Evolutionary conservation across 2,797 vertebrate species (phyloP), one percentile per base, ranked within the genome.

Genomic region (Lithobates sylvaticus): DNA sequence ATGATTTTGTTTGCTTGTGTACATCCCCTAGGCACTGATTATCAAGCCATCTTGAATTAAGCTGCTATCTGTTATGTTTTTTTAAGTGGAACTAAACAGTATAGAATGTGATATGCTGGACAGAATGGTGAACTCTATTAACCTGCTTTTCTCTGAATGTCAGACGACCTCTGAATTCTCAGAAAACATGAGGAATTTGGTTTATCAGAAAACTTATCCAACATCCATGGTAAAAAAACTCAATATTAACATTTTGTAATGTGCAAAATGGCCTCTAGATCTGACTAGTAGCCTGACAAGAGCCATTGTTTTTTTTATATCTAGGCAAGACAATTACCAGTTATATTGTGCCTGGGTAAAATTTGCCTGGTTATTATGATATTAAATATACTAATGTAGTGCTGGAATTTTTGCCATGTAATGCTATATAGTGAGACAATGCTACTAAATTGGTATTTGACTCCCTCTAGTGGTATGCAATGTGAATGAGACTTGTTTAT

Each of bases 161-260:
- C 68, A 70, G 68, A 34, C 1, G 15, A 18, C 1, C 12, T 34
- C 68, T 70, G 15, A 21, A 34, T 32, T 34, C 27, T 32, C 68
- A 70, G 68, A 70, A 70, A 70, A 16, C 54, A 61, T 61, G 54
- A 61, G 54, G 54, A 61, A 61, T 61, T 61, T 61, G 23, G 54
- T 61, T 61, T 61, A 23, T n/a, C 54, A 61, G 54, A 61, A 23
- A 23, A 23, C 21, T 0, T 61, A 61, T 61, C 54, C 54, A 61
- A n/a, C 54, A 61, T n/a, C 21, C 5, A 23, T 21, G 21, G 7
- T 23, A 61, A 61, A 61, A 61, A 61, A 61, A 61, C 18, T 2
- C 3, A 23, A 61, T 23, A 61, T 9, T 61, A 61, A 8, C 6
- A 61, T 61, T 61, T 61, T 61, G 54, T 61, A 61, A 61, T n/a